A percentile compares a stretch with the other conserved stretches of the same genome.
Conservation (phyloP, 2,888 invertebrate genomes). For the Muscina levida region DNA sequence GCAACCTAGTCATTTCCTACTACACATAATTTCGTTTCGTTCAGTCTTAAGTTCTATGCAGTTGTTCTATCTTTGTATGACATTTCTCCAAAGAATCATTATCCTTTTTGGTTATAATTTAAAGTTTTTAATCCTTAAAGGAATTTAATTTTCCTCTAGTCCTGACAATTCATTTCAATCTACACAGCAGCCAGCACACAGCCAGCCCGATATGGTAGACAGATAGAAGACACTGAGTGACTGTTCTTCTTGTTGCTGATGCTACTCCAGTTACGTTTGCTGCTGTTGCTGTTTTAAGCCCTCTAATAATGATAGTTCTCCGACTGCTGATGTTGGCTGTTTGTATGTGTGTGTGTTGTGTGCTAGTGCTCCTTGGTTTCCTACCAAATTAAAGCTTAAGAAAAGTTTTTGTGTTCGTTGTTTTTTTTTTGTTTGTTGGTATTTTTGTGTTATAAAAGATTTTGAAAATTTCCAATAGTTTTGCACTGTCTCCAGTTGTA, state of each 20-base stretch:
- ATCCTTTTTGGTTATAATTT: slow-evolving; percentile 50
- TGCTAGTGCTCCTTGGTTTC: slow-evolving; percentile 41
- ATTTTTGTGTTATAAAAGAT: slow-evolving; percentile 38
- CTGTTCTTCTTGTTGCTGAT: not conserved
- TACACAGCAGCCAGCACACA: slow-evolving; percentile 4
- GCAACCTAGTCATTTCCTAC: slow-evolving; percentile 6
- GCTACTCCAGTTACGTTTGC: no score
- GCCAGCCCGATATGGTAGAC: not conserved
- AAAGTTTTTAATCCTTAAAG: slow-evolving; percentile 64
- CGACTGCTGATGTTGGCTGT: slow-evolving; percentile 35
- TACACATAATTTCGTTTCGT: slow-evolving; percentile 16
- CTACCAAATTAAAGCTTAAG: slow-evolving; percentile 63
- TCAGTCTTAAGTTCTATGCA: not conserved
- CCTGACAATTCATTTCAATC: slow-evolving; percentile 41
- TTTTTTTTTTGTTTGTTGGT: not conserved
- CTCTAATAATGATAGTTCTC: slow-evolving; percentile 43
- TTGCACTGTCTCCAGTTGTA: slow-evolving; percentile 48
- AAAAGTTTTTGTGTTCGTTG: slow-evolving; percentile 43
- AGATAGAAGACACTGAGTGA: not conserved
- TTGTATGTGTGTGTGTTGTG: no score
- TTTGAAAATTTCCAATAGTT: slow-evolving; percentile 54
- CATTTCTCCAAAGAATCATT: slow-evolving; percentile 25
- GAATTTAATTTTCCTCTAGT: slow-evolving; percentile 58
- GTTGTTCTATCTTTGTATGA: slow-evolving; percentile 9
- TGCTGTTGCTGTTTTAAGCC: slow-evolving; percentile 18